Conservation (phyloP, 2,797 vertebrate species). For the Poecilia velifera region DNA sequence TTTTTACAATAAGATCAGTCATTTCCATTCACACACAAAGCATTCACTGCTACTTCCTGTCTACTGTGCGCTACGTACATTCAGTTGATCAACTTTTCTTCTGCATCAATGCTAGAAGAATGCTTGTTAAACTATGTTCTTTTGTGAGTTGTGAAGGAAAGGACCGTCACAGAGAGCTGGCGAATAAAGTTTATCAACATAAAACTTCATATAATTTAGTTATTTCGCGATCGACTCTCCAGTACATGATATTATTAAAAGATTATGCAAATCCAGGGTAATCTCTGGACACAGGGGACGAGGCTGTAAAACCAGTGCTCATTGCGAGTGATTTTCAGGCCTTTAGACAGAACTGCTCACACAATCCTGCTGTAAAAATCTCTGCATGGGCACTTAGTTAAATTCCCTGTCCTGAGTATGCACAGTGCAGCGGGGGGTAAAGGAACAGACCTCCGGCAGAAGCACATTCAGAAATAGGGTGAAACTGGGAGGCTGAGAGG, state of each 20-base stretch:
- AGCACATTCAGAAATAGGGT: not conserved
- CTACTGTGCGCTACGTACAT: not conserved
- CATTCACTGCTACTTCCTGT: not conserved
- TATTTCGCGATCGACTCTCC: not conserved
- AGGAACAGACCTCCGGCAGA: not conserved
- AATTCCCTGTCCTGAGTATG: conserved; percentile 1
- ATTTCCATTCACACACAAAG: no score
- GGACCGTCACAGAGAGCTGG: not conserved
- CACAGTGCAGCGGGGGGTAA: not conserved
- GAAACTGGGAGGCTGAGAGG: not conserved
- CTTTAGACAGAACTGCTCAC: conserved; percentile 4
- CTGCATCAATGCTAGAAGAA: not conserved
- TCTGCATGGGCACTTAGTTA: not conserved
- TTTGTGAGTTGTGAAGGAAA: not conserved
- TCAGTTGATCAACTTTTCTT: not conserved
- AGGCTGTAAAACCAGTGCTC: not conserved
- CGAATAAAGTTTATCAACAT: not conserved
- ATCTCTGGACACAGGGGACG: not conserved
- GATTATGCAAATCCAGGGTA: conserved; percentile 2
- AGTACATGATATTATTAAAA: conserved; percentile 4
- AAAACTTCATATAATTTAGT: not conserved
- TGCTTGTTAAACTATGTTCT: not conserved
- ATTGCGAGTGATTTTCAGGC: conserved; percentile 3
- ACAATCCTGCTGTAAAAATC: not conserved
- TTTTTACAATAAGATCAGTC: no score